A percentile compares a stretch with the other conserved stretches of the same genome.
phyloP scores from a whole-genome alignment of 2,113 vertebrate species.

The Xiphophorus hellerii region DNA sequence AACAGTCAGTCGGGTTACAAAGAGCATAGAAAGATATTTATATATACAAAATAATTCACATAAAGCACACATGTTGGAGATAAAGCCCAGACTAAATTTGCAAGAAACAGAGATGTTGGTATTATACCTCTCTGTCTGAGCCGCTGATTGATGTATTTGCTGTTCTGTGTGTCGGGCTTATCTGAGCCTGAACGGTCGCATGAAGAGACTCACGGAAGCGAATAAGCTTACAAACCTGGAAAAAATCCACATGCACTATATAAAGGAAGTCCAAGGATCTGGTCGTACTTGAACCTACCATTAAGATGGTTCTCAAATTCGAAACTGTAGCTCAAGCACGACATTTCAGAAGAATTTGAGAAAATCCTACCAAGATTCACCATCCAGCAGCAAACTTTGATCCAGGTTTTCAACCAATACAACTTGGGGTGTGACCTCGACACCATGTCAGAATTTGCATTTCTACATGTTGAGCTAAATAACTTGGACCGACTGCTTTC shows the following conservation, averaged over 20 bases:
- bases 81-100: slow-evolving; percentile 61
- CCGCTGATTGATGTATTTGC: slow-evolving; percentile 45
- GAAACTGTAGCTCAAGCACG: not conserved
- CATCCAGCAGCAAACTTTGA: not conserved
- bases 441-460: not conserved
- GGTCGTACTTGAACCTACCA: not conserved
- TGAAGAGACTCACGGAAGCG: slow-evolving; percentile 47
- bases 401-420: not conserved
- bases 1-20: slow-evolving; percentile 45
- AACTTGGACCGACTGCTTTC: not conserved
- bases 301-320: not conserved
- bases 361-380: not conserved
- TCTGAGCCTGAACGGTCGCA: slow-evolving; percentile 46
- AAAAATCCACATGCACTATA: slow-evolving; percentile 26
- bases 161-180: slow-evolving; percentile 59
- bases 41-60: not conserved
- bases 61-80: slow-evolving; percentile 49
- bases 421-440: not conserved
- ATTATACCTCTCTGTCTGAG: slow-evolving; percentile 37
- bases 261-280: slow-evolving; percentile 23
- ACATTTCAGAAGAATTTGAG: not conserved
- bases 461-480: not conserved
- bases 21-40: slow-evolving; percentile 52
- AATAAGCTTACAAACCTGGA: slow-evolving; percentile 47
- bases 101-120: slow-evolving; percentile 48